phyloP scores from a whole-genome alignment of 2,888 invertebrate species.

The Leptopilina myrica region DNA sequence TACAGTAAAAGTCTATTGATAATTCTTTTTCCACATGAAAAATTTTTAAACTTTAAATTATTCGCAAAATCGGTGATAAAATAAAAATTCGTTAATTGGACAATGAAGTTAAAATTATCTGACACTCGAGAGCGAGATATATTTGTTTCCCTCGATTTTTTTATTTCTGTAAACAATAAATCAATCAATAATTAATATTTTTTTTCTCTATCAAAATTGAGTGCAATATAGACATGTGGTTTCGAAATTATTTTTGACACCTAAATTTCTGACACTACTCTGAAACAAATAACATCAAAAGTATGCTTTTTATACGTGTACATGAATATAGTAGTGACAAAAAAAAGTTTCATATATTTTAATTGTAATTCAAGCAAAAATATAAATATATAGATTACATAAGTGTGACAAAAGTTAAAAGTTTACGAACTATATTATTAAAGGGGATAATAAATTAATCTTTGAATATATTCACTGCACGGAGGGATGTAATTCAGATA shows the following conservation, averaged over 20 bases:
- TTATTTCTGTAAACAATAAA: not conserved
- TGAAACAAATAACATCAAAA: no score
- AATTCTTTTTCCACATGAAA: no score
- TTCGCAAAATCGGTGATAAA: no score
- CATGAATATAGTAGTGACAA: not conserved
- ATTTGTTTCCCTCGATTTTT: not conserved
- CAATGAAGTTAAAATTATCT: no score
- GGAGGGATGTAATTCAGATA: conserved; percentile 16
- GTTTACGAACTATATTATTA: conserved; percentile 19
- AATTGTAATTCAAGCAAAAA: conserved; percentile 7
- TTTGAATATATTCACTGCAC: conserved; percentile 20
- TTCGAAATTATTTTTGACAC: conserved; percentile 1
- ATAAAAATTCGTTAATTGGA: no score
- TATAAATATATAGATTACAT: not conserved
- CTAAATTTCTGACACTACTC: not conserved
- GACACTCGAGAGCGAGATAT: no score
- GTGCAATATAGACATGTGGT: not conserved
- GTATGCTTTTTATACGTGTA: no score
- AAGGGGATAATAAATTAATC: conserved; percentile 25
- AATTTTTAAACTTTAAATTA: no score
- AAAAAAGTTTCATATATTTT: not conserved
- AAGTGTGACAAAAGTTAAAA: conserved; percentile 3
- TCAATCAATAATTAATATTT: conserved; percentile 7
- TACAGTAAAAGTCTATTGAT: no score
- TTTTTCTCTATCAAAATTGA: not conserved